Conservation (phyloP, 1,140 invertebrate genomes). For the Macrobrachium rosenbergii region DNA sequence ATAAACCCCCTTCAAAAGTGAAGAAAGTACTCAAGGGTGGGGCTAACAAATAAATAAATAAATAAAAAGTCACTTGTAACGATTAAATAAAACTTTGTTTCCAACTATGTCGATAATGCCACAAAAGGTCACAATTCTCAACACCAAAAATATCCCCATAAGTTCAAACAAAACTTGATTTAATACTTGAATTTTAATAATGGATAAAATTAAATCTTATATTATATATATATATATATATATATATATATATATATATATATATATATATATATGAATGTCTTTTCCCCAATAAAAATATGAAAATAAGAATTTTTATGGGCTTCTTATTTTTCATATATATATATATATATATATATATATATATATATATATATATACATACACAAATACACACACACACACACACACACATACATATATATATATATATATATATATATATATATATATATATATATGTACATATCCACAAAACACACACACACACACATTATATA, state of each 20-base stretch:
- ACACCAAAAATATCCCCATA: too few relatives aligned
- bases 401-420: background rate
- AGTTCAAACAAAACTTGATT: background rate
- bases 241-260: slow-evolving; percentile 30
- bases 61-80: too few relatives aligned
- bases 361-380: background rate
- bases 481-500: too few relatives aligned
- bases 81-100: too few relatives aligned
- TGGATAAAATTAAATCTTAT: background rate
- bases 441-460: background rate
- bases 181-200: background rate
- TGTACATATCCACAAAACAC: background rate
- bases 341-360: background rate
- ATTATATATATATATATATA: slow-evolving; percentile 19
- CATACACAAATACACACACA: background rate
- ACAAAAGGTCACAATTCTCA: too few relatives aligned
- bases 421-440: background rate
- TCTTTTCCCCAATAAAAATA: background rate
- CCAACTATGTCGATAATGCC: too few relatives aligned
- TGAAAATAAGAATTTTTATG: background rate
- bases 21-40: too few relatives aligned
- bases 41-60: too few relatives aligned
- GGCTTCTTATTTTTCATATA: too few relatives aligned
- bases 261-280: background rate
- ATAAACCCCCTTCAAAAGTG: too few relatives aligned